Base-by-base conservation (phyloP, 2,113 vertebrate species). In the Zapornia atra region DNA sequence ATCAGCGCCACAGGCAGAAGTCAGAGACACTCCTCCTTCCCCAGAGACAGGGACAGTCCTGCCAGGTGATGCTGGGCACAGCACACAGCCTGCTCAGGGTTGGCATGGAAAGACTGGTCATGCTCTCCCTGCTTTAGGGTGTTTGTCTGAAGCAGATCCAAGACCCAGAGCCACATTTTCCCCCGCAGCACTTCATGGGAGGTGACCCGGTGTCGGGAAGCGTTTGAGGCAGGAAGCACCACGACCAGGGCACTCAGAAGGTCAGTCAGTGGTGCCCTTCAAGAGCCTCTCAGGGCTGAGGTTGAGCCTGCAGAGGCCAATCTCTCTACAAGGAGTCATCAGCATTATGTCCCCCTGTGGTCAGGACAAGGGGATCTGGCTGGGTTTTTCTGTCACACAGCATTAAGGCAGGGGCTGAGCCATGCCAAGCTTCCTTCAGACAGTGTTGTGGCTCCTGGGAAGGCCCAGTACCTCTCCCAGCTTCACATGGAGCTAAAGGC, bases 51-150 rank as follows among this genome's bases (percentile, higher is more conserved):
- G 25, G 2, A 17, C 38, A 56, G 65, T 65, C 65, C 44, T 2
- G 1, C 16, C 60, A 61, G 60, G 12, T 0, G 1, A 78, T 3
- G 26, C 33, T 57, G 17, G 11, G 20, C 1, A 1, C 53, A 40
- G 56, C 12, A 38, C 40, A 33, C 13, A 50, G 61, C 14, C 57
- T 44, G 61, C 26, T 29, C 19, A 26, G 6, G 19, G 25, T n/a
- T 15, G 25, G 48, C 26, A 63, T 0, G 0, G 28, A 13, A 40
- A 69, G 25, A 3, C 0, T 59, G 13, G 61, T 57, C 19, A 25
- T 0, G 0, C 11, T 72, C 56, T 50, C 26, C 28, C 10, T 3
- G 2, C 11, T 68, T 16, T 4, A 18, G 73, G 68, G 24, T 4
- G 18, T 48, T 54, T 21, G 22, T 65, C 29, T 92, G 82, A 93